Base-by-base conservation (phyloP, 2,113 vertebrate genomes). In the Siniperca knerii region DNA sequence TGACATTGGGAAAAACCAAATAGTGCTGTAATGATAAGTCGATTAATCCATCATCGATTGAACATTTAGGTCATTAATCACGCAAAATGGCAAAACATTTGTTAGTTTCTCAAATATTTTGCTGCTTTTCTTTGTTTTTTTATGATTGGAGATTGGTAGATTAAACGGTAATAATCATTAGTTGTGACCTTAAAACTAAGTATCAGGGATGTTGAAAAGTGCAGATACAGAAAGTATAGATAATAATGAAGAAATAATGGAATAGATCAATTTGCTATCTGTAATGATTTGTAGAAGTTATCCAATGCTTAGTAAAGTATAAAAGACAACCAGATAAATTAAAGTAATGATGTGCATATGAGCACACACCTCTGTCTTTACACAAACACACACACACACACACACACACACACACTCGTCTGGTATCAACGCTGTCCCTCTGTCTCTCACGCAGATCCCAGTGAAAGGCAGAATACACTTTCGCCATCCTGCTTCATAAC, bases 401-500 rank as follows among this genome's bases (percentile, higher is more conserved):
- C 20, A 12, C 40, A 12, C 60, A 62, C 50, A 12, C 20, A 42
- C 54, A 70, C 16, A 16, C 54, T 4, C 11, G 21, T 4, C n/a
- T 11, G 8, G 15, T 69, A 69, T 46, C 23, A 46, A 33, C 13
- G 5, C 29, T 20, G 25, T 48, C 35, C 42, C 18, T 40, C 79
- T 10, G 15, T 66, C 48, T 46, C 12, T 44, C 37, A 15, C 9
- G 8, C 33, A 67, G 13, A 84, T 64, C 46, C 50, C 33, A 20
- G 15, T 44, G 21, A 55, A 54, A 78, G 37, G 35, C 73, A 60
- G 37, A 69, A 77, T 29, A 57, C 46, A 78, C 70, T 82, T 79
- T 82, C 44, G n/a, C 78, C 78, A 84, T 84, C 68, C 60, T 71
- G 68, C 71, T 87, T 85, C 77, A 66, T 67, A 85, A 91, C 55